Evolutionary conservation across 92 coral and sea anemone species (phyloP).

Genomic region (Heliopora coerulea): DNA sequence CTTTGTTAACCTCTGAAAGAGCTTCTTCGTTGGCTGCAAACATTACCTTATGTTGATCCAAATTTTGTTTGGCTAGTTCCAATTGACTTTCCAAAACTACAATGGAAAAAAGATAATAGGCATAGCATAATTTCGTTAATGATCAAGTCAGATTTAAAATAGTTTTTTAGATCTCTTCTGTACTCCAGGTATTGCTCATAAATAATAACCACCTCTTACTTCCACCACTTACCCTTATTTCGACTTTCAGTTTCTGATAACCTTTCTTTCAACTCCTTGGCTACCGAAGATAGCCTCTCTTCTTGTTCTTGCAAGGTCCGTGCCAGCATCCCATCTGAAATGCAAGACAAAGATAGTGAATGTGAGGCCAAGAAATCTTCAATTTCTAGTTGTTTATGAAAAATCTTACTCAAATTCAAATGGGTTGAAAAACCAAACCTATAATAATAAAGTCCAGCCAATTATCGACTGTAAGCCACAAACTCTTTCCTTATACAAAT

Average conservation of each 20-base stretch:
- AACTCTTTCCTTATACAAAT: no score
- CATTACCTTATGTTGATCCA: constrained; percentile 89
- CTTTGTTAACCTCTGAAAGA: constrained; percentile 73
- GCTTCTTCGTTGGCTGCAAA: constrained; percentile 86
- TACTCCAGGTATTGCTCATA: no score
- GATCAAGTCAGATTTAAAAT: no score
- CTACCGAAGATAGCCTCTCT: constrained; percentile 56
- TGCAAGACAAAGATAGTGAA: constrained; percentile 1
- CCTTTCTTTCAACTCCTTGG: constrained; percentile 70
- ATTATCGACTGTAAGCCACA: no score
- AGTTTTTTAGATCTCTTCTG: no score
- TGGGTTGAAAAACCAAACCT: no score
- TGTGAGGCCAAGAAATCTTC: no score
- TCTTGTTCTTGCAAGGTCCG: constrained; percentile 61
- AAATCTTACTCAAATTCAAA: no score
- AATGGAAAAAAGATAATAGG: not conserved
- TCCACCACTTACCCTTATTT: constrained; percentile 58
- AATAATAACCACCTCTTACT: no score
- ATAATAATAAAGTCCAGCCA: not conserved
- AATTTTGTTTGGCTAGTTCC: constrained; percentile 74
- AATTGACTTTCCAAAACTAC: constrained; percentile 85
- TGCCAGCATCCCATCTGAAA: constrained; percentile 51
- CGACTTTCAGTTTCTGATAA: constrained; percentile 66
- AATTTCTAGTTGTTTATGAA: no score
- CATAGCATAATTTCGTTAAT: no score